phyloP scores from a whole-genome alignment of 2,113 vertebrate genomes.

The Galbula dea region DNA sequence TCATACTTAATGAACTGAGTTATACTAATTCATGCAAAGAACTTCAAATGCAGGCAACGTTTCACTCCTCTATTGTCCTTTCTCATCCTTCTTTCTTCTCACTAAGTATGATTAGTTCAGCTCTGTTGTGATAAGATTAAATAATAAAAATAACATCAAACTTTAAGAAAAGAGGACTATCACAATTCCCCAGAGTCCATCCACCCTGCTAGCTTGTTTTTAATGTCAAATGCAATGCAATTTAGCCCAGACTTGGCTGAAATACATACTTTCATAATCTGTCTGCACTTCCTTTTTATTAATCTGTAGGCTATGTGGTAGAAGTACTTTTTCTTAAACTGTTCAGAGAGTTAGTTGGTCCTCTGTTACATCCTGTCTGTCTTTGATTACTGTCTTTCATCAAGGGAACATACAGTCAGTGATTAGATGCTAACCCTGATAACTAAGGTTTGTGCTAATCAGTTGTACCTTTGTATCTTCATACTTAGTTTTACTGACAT shows the following conservation, averaged over 20 bases:
- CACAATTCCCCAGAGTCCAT: background rate
- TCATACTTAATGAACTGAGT: slow-evolving; percentile 47
- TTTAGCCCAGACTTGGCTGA: background rate
- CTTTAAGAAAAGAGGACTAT: background rate
- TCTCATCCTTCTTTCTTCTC: background rate
- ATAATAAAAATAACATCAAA: background rate
- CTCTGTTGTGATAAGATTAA: background rate
- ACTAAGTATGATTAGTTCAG: background rate
- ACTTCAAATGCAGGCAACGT: slow-evolving; percentile 30
- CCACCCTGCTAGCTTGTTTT: background rate
- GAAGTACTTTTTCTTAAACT: background rate
- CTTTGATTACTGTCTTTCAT: background rate
- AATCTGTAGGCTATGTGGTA: background rate
- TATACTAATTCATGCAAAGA: slow-evolving; percentile 48
- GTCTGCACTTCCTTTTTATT: background rate
- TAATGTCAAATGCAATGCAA: background rate
- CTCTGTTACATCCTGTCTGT: background rate
- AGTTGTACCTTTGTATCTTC: background rate
- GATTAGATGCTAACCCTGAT: background rate
- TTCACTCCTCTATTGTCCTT: slow-evolving; percentile 18
- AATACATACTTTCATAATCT: background rate
- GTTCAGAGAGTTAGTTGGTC: background rate
- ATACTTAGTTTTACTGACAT: background rate
- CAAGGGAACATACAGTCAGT: background rate
- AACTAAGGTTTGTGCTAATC: background rate